Conservation (phyloP, 2,113 vertebrate genomes). For the Oxyura jamaicensis region DNA sequence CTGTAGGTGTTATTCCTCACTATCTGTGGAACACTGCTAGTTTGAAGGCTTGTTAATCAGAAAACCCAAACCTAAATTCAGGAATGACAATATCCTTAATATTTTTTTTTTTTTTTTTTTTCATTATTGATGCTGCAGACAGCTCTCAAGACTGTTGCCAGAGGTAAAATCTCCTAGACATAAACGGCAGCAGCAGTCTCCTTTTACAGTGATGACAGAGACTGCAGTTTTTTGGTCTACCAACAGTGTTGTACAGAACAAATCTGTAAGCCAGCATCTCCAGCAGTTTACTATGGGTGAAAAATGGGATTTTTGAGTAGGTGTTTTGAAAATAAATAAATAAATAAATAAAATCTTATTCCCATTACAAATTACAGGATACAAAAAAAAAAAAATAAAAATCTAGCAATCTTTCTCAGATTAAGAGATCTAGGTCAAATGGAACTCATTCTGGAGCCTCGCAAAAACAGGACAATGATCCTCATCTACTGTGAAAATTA, state of each 20-base stretch:
- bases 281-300: background rate
- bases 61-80: background rate
- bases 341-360: background rate
- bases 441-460: background rate
- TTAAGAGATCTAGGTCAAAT: background rate
- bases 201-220: background rate
- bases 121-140: background rate
- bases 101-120: conserved; percentile 17
- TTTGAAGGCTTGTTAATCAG: background rate
- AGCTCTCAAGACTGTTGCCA: background rate
- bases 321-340: background rate
- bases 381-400: background rate
- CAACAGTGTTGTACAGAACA: background rate
- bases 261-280: background rate
- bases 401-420: background rate
- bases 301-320: background rate
- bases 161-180: background rate
- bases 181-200: background rate
- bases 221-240: background rate
- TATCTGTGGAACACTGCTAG: background rate
- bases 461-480: background rate
- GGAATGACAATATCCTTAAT: background rate
- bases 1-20: background rate
- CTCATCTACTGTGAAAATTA: background rate
- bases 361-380: background rate